Percentiles rank a stretch among this genome's conserved stretches.
Conservation (phyloP, 2,888 invertebrate genomes). For the Macropis europaea region DNA sequence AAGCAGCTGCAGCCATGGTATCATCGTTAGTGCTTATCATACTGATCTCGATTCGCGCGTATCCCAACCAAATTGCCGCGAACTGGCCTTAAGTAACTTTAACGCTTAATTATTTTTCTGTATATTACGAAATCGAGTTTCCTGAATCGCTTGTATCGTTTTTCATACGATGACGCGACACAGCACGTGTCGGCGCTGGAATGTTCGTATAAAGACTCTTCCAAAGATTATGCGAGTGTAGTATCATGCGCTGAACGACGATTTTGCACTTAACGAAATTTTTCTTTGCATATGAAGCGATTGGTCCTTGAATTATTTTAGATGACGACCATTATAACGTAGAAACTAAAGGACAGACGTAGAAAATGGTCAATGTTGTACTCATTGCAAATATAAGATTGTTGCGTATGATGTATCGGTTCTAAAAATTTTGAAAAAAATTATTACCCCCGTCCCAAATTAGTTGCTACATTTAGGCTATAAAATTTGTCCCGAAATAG, state of each 20-base stretch:
- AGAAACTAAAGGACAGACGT: not conserved
- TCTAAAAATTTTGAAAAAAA: no score
- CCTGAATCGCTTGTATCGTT: not conserved
- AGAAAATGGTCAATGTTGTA: no score
- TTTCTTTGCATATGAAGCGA: conserved; percentile 22
- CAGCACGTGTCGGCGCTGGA: not conserved
- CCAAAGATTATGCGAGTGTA: conserved; percentile 30
- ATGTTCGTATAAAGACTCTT: conserved; percentile 12
- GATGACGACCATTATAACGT: not conserved
- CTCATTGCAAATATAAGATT: no score
- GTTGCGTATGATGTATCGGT: no score
- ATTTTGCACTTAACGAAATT: conserved; percentile 40
- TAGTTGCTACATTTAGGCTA: no score
- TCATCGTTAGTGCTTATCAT: not conserved
- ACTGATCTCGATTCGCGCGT: not conserved
- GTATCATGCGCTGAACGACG: not conserved
- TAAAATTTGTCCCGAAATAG: no score
- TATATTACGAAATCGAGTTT: not conserved
- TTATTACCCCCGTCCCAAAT: no score
- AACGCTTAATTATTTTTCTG: not conserved
- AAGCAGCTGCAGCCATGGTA: not conserved
- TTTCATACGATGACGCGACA: not conserved
- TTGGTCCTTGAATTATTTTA: not conserved
- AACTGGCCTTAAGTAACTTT: not conserved
- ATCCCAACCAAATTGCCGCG: not conserved